These are phyloP conservation scores for Ophion ventricosus DNA, from an alignment of 2,888 invertebrate genomes.

Conservation along the genomic window DNA sequence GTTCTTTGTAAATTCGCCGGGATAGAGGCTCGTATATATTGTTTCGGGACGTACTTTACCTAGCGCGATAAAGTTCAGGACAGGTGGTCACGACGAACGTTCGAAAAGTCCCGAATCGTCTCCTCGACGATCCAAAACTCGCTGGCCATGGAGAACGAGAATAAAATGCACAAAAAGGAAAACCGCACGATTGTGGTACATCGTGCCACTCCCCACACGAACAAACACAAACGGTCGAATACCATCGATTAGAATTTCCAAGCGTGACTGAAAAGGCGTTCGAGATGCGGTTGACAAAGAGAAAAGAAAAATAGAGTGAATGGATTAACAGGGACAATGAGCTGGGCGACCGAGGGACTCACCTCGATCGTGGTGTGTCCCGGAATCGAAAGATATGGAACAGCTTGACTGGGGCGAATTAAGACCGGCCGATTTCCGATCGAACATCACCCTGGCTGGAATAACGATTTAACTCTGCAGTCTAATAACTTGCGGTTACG, in stretches of 20 bases:
- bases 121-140: background rate
- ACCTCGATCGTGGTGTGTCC: background rate
- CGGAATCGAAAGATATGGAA: background rate
- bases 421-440: too few relatives aligned
- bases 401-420: background rate
- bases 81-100: slow-evolving; percentile 27
- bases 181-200: too few relatives aligned
- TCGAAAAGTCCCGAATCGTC: slow-evolving; percentile 23
- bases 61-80: slow-evolving; percentile 38
- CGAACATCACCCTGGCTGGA: slow-evolving; percentile 29
- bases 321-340: background rate
- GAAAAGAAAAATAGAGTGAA: slow-evolving; percentile 1
- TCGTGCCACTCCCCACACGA: too few relatives aligned
- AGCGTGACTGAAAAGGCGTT: background rate
- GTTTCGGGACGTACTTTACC: slow-evolving; percentile 36
- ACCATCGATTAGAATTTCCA: background rate
- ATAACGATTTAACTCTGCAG: slow-evolving; percentile 26
- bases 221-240: background rate
- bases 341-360: background rate
- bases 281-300: background rate
- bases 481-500: background rate
- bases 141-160: too few relatives aligned
- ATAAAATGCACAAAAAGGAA: too few relatives aligned
- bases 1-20: slow-evolving; percentile 31
- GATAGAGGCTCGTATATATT: slow-evolving; percentile 29